These are phyloP conservation scores for Minunthozetes semirufus DNA, from an alignment of 2,888 invertebrate species.

Conservation along the genomic window DNA sequence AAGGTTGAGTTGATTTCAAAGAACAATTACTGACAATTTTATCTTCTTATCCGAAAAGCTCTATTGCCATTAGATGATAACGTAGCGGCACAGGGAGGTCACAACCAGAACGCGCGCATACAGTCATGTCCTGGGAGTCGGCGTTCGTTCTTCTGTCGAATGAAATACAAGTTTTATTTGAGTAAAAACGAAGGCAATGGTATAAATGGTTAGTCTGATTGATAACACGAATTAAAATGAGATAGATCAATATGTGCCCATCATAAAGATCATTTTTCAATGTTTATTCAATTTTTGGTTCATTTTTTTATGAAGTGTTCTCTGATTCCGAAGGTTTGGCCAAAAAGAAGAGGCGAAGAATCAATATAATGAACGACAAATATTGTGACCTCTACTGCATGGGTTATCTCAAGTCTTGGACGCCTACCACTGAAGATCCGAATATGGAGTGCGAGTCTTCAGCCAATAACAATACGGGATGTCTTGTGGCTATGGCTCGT, in stretches of 20 bases:
- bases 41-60: not conserved
- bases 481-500: slow-evolving; percentile 79
- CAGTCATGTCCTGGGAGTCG: slow-evolving; percentile 64
- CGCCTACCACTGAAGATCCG: slow-evolving; percentile 68
- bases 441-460: slow-evolving; percentile 58
- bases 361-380: slow-evolving; percentile 61
- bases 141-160: slow-evolving; percentile 85
- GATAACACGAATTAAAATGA: slow-evolving; percentile 66
- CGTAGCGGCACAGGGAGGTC: not conserved
- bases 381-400: slow-evolving; percentile 86
- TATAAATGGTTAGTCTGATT: slow-evolving; percentile 44
- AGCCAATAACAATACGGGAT: slow-evolving; percentile 63
- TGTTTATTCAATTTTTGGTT: too few species aligned
- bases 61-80: not conserved
- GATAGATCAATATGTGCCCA: too few species aligned
- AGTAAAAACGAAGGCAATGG: not conserved
- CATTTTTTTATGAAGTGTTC: slow-evolving; percentile 51
- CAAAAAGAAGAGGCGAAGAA: slow-evolving; percentile 55
- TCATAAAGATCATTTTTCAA: too few species aligned
- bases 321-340: slow-evolving; percentile 38
- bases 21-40: not conserved
- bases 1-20: not conserved
- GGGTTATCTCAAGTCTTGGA: slow-evolving; percentile 87
- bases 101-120: not conserved
- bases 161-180: slow-evolving; percentile 64